Base-by-base conservation (phyloP, 2,888 invertebrate species). In the Mimas tiliae region DNA sequence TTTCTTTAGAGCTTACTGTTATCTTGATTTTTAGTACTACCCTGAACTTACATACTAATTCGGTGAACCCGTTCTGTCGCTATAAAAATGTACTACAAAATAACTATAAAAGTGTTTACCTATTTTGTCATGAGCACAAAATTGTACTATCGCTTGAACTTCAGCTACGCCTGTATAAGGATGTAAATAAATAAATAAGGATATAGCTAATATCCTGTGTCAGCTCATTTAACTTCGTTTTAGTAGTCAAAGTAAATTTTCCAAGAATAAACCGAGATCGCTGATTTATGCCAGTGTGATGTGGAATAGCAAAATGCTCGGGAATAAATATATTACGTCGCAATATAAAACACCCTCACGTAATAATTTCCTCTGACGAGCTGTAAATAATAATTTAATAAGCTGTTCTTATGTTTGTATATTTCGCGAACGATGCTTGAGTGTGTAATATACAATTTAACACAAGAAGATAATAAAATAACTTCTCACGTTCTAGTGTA, bases 321-420 rank as follows among this genome's bases (percentile, higher is more conserved):
- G 11, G 19, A 19, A 50, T 50, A 50, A 50, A 50, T 8, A 50
- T 50, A 50, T 50, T 19, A 50, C 8, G 19, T 16, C 9, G n/a
- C 19, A 42, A 42, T 16, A 42, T 38, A 1, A 58, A 38, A 42
- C 21, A 58, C 38, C 19, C 42, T 38, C 12, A 42, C 16, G 19
- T 21, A 58, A 58, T 58, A 58, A 58, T 42, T 58, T 12, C 12
- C 58, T 58, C 16, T 42, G 38, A 58, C 42, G 52, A 19, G 38
- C 58, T 58, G 58, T 12, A n/a, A 58, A 58, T 58, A 42, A 58
- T 58, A 58, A 58, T 58, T 58, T 58, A 58, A 58, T 58, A 42
- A 42, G 38, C 58, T 12, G 19, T 42, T 58, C 34, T 34, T 34
- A 6, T 55, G 55, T 55, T 42, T 58, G 58, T 42, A 12, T 50